Evolutionary conservation across 2,888 invertebrate species (phyloP), one percentile per base, ranked within the genome.

Genomic region (Drosophila testacea): DNA sequence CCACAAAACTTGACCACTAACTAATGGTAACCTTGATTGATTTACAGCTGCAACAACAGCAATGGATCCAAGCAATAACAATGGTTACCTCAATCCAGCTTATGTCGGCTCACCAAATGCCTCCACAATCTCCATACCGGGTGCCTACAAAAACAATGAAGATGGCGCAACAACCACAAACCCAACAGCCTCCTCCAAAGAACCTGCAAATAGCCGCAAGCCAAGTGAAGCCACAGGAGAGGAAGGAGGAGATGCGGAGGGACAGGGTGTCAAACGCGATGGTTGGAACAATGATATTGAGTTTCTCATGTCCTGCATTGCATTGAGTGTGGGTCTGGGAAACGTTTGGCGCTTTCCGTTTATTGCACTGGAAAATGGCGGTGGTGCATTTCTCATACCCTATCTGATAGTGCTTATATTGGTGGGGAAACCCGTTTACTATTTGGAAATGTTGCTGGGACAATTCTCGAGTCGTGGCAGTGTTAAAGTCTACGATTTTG

Each of bases 381-480:
- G 95, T 0, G 95, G 95, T 0, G 95, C 95, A 1, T 95, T 95
- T 79, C 91, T 95, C 0, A 94, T 95, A 67, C 95, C 95, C 0
- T 95, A 95, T 80, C 90, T 95, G 32, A 93, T 95, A 44, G 94
- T 95, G 2, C 91, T 95, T 27, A 90, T 95, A 27, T 85, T 95
- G 48, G 94, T 95, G 27, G 95, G 95, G 3, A 94, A 95, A 72
- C 95, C 95, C 0, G 93, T 96, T 61, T 96, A 96, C 83, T 95
- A 95, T 80, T 92, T 96, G 93, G 96, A 96, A 92, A 94, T 95
- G 93, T 91, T 95, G 6, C 90, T 96, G 41, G 96, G 96, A 0
- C 96, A 96, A 90, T 96, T 96, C 88, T 94, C 95, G 22, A 95
- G 95, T 71, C 93, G 94, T 65, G 96, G 96, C 16, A 95, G 95